Conservation (phyloP, 1,140 invertebrate species). For the Palaemon carinicauda region DNA sequence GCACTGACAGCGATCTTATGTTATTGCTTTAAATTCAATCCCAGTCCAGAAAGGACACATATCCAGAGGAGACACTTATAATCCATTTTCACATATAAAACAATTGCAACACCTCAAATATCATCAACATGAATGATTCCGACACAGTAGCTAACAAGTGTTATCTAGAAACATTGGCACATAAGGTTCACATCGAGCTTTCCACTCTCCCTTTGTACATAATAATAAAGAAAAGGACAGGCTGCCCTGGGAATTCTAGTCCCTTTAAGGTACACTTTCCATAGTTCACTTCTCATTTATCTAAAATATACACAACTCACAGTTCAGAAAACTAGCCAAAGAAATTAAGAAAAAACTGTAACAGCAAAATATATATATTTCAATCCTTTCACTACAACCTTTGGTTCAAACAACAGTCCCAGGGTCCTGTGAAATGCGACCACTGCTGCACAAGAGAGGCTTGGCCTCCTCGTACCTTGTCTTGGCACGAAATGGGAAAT, state of each 20-base stretch:
- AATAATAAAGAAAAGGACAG: conserved; percentile 55
- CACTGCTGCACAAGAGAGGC: conserved; percentile 16
- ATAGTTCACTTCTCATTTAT: conserved; percentile 31
- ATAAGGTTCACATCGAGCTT: conserved; percentile 54
- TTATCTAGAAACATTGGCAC: conserved; percentile 56
- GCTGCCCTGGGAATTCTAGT: conserved; percentile 49
- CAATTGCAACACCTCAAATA: conserved; percentile 57
- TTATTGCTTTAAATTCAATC: conserved; percentile 55
- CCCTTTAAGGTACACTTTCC: conserved; percentile 33
- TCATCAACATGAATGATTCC: conserved; percentile 55
- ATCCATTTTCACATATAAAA: conserved; percentile 55
- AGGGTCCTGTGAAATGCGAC: conserved; percentile 44
- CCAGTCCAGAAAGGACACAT: conserved; percentile 50
- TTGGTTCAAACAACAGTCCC: conserved; percentile 44
- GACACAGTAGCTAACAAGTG: conserved; percentile 56
- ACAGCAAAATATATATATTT: conserved; percentile 50
- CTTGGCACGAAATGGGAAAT: conserved; percentile 51
- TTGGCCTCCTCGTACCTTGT: conserved; percentile 37
- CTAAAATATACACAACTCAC: conserved; percentile 49
- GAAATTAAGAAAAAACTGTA: conserved; percentile 51
- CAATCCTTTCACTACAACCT: conserved; percentile 44
- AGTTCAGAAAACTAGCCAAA: conserved; percentile 50
- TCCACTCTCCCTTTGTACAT: conserved; percentile 56
- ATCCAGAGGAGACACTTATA: conserved; percentile 52
- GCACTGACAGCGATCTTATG: conserved; percentile 49